phyloP scores from a whole-genome alignment of 30 jellyfish, hydroid and myxozoan species.

The Hydra vulgaris region DNA sequence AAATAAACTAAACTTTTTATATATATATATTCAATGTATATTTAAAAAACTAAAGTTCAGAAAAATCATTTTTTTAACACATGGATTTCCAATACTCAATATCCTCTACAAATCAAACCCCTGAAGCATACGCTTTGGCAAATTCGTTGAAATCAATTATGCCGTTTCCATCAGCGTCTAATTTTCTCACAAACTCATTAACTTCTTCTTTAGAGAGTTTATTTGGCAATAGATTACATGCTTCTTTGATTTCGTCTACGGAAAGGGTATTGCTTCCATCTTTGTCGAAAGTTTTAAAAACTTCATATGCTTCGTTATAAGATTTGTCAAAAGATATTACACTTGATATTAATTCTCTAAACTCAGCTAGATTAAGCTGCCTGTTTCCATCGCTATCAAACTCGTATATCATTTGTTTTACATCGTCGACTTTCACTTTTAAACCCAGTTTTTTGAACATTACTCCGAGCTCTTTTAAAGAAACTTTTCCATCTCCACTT shows the following conservation, averaged over 20 bases:
- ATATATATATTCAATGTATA: too few relatives aligned
- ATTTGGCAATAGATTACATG: slow-evolving; percentile 7
- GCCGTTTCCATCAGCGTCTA: slow-evolving; percentile 28
- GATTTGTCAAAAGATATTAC: not conserved
- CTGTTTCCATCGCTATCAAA: slow-evolving; percentile 23
- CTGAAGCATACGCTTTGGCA: slow-evolving; percentile 31
- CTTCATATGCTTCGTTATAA: slow-evolving; percentile 20
- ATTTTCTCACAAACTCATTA: slow-evolving; percentile 14
- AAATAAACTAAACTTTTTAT: too few relatives aligned
- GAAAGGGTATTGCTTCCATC: slow-evolving; percentile 5
- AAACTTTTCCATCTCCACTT: slow-evolving; percentile 20
- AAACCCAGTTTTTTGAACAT: slow-evolving; percentile 19
- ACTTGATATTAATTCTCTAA: slow-evolving; percentile 17
- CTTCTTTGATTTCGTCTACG: slow-evolving; percentile 16
- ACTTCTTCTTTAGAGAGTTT: slow-evolving; percentile 6
- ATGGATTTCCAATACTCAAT: too few relatives aligned
- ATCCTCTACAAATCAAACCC: slow-evolving; percentile 1
- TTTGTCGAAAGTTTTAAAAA: slow-evolving; percentile 14
- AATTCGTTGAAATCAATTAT: slow-evolving; percentile 21
- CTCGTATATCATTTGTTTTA: not conserved
- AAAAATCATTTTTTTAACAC: too few relatives aligned
- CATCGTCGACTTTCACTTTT: slow-evolving; percentile 7
- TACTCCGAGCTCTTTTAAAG: slow-evolving; percentile 11
- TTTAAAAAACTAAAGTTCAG: too few relatives aligned
- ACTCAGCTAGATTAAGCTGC: slow-evolving; percentile 11